Evolutionary conservation across 2,888 invertebrate genomes (phyloP).

Genomic region (Nomada flava): DNA sequence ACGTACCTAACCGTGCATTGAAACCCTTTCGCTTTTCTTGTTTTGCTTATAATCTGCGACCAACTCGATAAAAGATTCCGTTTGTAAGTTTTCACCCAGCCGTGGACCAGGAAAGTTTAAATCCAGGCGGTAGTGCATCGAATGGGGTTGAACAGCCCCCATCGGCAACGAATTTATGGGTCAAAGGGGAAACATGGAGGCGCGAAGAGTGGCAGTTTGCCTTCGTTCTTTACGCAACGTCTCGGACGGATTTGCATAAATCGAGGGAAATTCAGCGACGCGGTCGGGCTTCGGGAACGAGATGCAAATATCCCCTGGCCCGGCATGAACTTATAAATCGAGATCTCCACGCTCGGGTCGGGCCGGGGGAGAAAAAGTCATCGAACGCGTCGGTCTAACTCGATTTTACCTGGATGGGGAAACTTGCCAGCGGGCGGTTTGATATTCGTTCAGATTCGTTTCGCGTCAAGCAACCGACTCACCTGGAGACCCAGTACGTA

Average conservation of each 20-base stretch:
- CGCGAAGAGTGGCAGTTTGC: constrained; percentile 6
- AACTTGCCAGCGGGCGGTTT: constrained; percentile 56
- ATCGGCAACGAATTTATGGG: not conserved
- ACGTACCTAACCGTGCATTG: not conserved
- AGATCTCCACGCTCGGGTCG: not conserved
- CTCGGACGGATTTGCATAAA: constrained; percentile 33
- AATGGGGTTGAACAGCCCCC: not conserved
- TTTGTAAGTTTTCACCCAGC: not conserved
- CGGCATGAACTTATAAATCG: constrained; percentile 48
- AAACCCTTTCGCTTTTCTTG: not conserved
- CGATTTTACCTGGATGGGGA: constrained; percentile 42
- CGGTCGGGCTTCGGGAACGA: not conserved
- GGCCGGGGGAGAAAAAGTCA: constrained; percentile 39
- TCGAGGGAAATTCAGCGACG: constrained; percentile 30
- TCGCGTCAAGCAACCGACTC: constrained; percentile 24
- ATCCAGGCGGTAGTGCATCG: not conserved
- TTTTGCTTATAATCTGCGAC: not conserved
- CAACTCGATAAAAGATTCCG: not conserved
- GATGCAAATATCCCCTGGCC: constrained; percentile 35
- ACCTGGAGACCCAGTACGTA: constrained; percentile 22
- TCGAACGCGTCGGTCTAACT: constrained; percentile 45
- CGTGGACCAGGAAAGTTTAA: not conserved
- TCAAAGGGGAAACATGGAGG: not conserved
- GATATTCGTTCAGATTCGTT: constrained; percentile 47
- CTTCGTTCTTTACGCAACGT: constrained; percentile 19